Conservation (phyloP, 2,888 invertebrate species). For the Lymantria dispar region DNA sequence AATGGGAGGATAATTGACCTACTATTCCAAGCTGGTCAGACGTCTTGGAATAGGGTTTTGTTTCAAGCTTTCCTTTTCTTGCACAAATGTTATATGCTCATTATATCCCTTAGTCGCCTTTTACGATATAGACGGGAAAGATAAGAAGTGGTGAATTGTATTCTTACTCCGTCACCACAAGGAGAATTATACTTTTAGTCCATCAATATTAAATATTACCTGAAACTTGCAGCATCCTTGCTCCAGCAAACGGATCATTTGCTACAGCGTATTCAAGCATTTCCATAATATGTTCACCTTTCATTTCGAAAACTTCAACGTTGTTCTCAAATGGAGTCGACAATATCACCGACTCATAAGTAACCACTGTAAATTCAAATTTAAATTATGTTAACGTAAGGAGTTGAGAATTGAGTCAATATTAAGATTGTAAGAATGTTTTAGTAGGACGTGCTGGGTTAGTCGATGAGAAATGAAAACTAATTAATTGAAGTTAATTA, state of each 20-base stretch:
- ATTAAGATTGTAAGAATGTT: background rate
- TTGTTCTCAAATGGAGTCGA: conserved; percentile 90
- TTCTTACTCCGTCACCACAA: background rate
- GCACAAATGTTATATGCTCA: too few relatives aligned
- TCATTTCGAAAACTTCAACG: conserved; percentile 86
- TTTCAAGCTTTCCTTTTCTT: too few relatives aligned
- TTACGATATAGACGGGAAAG: too few relatives aligned
- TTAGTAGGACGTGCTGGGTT: background rate
- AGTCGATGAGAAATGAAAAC: background rate
- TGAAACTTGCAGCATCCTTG: conserved; percentile 83
- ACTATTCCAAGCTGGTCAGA: too few relatives aligned
- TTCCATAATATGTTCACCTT: conserved; percentile 85
- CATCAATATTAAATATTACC: conserved; percentile 72
- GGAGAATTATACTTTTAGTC: background rate
- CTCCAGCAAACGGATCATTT: conserved; percentile 63
- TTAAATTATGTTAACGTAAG: background rate
- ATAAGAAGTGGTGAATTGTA: too few relatives aligned
- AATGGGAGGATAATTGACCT: too few relatives aligned
- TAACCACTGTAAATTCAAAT: conserved; percentile 81
- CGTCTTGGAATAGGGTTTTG: too few relatives aligned
- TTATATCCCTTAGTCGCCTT: too few relatives aligned
- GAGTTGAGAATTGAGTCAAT: background rate
- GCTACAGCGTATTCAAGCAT: conserved; percentile 82
- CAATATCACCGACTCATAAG: conserved; percentile 85
- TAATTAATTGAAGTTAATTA: background rate